Conservation (phyloP, 2,888 invertebrate species). For the Mesodorylaimus sp. region DNA sequence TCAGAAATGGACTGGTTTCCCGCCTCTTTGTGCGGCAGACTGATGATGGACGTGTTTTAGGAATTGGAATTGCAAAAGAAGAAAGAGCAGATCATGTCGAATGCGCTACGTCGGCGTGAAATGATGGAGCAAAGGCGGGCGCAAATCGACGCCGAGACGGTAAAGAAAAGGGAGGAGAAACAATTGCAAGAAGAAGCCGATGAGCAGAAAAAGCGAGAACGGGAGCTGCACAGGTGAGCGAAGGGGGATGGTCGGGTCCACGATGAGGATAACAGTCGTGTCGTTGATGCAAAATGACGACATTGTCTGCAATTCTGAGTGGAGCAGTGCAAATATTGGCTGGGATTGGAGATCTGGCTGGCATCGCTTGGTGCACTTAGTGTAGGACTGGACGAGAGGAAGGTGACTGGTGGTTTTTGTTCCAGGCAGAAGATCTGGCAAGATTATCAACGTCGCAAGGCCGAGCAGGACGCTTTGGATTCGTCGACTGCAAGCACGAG, state of each 20-base stretch:
- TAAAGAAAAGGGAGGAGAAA: conserved; percentile 5
- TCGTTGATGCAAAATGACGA: background rate
- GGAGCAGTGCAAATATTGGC: no score
- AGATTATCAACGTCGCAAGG: conserved; percentile 10
- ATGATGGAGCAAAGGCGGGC: background rate
- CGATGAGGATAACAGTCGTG: no score
- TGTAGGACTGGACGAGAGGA: no score
- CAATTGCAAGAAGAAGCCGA: background rate
- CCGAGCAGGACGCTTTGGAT: conserved; percentile 6
- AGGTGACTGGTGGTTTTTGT: no score
- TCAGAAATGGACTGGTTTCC: no score
- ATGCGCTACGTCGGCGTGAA: background rate
- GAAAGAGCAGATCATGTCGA: conserved; percentile 4
- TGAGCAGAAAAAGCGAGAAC: conserved; percentile 5
- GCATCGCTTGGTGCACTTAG: no score
- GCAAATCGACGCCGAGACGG: conserved; percentile 1
- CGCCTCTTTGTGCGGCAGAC: no score
- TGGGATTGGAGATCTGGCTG: no score
- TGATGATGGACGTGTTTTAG: no score
- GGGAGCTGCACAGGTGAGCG: background rate
- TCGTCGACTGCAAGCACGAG: background rate
- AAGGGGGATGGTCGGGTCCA: no score
- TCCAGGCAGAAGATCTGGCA: conserved; percentile 10
- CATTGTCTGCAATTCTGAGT: background rate
- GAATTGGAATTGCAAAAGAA: conserved; percentile 4